Conservation (phyloP, 2,113 vertebrate genomes). For the Odobenus rosmarus region DNA sequence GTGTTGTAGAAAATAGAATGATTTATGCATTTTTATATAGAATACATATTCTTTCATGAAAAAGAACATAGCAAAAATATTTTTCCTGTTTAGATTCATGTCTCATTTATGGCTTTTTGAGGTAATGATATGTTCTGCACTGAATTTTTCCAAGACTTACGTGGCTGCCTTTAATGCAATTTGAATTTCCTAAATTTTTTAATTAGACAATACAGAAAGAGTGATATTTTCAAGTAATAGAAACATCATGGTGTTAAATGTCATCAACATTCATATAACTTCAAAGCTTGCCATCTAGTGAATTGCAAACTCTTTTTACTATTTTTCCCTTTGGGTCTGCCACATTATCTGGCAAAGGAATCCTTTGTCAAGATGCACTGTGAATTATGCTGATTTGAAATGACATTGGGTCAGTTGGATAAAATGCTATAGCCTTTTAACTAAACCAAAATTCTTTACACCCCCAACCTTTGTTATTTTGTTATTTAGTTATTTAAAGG, state of each 20-base stretch:
- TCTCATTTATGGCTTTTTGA: not conserved
- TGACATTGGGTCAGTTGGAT: not conserved
- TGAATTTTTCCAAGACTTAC: not conserved
- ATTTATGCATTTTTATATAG: not conserved
- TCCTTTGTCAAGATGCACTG: not conserved
- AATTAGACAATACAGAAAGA: not conserved
- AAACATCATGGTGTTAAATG: not conserved
- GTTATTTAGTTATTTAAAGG: not conserved
- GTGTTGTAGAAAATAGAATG: not conserved
- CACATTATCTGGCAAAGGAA: conserved; percentile 1
- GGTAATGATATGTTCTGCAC: not conserved
- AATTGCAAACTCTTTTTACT: not conserved
- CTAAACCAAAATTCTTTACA: not conserved
- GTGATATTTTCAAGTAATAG: not conserved
- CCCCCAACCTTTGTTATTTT: not conserved
- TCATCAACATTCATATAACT: not conserved
- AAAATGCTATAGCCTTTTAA: not conserved
- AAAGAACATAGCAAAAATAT: not conserved
- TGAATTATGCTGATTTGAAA: not conserved
- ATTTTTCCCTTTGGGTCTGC: not conserved
- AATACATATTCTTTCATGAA: not conserved
- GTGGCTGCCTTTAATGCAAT: not conserved
- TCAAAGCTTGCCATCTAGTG: not conserved
- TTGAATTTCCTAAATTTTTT: not conserved
- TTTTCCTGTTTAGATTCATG: not conserved